Evolutionary conservation across 2,113 vertebrate species (phyloP), one percentile per base, ranked within the genome.

Genomic region (Albula glossodonta): DNA sequence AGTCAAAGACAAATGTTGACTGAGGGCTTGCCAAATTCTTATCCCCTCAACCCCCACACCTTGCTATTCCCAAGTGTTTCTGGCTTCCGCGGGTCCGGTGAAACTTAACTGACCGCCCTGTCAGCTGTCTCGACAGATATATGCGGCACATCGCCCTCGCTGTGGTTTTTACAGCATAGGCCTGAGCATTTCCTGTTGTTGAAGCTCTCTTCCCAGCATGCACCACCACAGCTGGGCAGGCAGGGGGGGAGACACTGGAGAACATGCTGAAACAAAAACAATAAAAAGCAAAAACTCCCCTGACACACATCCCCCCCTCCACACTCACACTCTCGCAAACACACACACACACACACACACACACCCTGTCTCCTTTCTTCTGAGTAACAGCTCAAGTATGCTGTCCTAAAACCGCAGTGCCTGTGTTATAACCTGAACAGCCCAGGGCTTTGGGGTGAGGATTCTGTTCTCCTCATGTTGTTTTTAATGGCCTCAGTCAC

Each of bases 211-310:
- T 79, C 78, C 78, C 78, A 25, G 63, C 63, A n/a, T 70, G 63
- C 63, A 70, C 63, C 19, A 78, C 25, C 77, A 78, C 77, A 78
- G 78, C 78, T 79, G 78, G 49, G 78, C 15, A 50, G 31, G 49
- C 13, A 48, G 49, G 50, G 13, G 1, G 13, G 15, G 41, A 41
- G 15, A n/a, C 48, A 17, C 15, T 17, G 78, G 41, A 79, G 50
- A 79, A 15, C 78, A 50, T 48, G 10, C 78, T 31, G 78, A 79
- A 79, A 50, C 41, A 79, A 79, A 78, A 74, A 74, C 70, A 74
- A 74, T 74, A 74, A 31, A 74, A 7, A 70, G 63, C 22, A n/a
- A n/a, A 70, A 70, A 22, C 17, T 22, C 63, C 63, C 63, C 63
- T 19, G 6, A 4, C 17, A 19, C 60, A 63, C 60, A 41, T 17